These are phyloP conservation scores for Volucella inflata DNA, from an alignment of 2,888 invertebrate genomes.

Conservation along the genomic window DNA sequence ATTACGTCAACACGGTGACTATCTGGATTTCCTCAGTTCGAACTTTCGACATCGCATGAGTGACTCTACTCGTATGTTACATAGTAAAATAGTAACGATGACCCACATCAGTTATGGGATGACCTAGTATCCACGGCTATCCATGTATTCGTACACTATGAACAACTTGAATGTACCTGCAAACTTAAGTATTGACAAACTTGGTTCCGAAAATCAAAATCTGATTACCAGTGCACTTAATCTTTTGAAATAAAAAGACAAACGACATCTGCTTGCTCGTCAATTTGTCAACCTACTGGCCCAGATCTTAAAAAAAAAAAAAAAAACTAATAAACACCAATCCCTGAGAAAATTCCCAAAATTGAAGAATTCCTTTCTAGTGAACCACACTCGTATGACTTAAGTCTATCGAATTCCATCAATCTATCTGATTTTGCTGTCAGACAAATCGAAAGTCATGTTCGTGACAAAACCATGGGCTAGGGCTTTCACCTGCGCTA, in stretches of 20 bases:
- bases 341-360: not conserved
- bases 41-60: too few species aligned
- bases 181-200: not conserved
- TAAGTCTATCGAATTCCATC: not conserved
- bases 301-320: conserved; percentile 3
- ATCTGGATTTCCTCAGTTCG: too few species aligned
- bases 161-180: too few species aligned
- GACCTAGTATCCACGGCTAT: too few species aligned
- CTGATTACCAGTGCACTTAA: not conserved
- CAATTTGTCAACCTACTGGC: conserved; percentile 21
- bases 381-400: conserved; percentile 9
- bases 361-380: not conserved
- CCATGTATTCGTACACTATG: too few species aligned
- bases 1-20: too few species aligned
- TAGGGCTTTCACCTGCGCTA: conserved; percentile 44
- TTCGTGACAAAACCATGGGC: conserved; percentile 13
- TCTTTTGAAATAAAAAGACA: not conserved
- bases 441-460: conserved; percentile 19
- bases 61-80: too few species aligned
- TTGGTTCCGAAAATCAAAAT: not conserved
- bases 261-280: not conserved
- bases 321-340: too few species aligned
- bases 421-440: not conserved
- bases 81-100: too few species aligned
- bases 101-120: too few species aligned